Percentiles rank a stretch among this genome's conserved stretches.
Evolutionary conservation across 2,888 invertebrate genomes (phyloP).

Genomic region (Dolomedes plantarius): DNA sequence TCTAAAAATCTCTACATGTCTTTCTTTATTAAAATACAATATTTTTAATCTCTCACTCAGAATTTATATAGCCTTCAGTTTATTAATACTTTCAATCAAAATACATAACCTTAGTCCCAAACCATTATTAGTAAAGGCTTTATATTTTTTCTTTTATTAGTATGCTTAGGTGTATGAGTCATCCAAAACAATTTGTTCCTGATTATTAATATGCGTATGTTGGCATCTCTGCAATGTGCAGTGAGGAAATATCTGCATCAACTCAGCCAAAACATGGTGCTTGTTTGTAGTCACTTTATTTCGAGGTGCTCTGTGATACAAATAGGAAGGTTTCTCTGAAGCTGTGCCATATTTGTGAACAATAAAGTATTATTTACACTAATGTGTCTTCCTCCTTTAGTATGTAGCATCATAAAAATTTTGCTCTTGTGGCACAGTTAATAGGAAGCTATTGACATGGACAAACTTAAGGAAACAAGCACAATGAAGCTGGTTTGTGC

Average conservation of each 20-base stretch:
- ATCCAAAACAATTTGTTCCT: constrained; percentile 42
- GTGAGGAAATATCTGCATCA: constrained; percentile 55
- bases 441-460: neutral
- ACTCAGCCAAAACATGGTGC: constrained; percentile 65
- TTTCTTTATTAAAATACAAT: too few relatives aligned
- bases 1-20: too few relatives aligned
- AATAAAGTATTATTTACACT: constrained; percentile 72
- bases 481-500: constrained; percentile 49
- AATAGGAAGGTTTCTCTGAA: constrained; percentile 37
- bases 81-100: neutral
- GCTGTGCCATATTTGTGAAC: constrained; percentile 71
- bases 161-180: constrained; percentile 21
- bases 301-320: constrained; percentile 69
- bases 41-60: too few relatives aligned
- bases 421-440: constrained; percentile 9
- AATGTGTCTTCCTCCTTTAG: constrained; percentile 49
- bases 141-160: constrained; percentile 8
- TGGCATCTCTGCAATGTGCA: constrained; percentile 53
- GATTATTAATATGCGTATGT: constrained; percentile 35
- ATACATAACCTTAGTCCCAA: neutral
- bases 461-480: constrained; percentile 2
- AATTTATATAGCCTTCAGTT: neutral
- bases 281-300: constrained; percentile 67
- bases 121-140: constrained; percentile 9
- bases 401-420: neutral